A percentile compares a stretch with the other conserved stretches of the same genome.
Conservation (phyloP, 2,113 vertebrate genomes). For the Platysternon megacephalum region DNA sequence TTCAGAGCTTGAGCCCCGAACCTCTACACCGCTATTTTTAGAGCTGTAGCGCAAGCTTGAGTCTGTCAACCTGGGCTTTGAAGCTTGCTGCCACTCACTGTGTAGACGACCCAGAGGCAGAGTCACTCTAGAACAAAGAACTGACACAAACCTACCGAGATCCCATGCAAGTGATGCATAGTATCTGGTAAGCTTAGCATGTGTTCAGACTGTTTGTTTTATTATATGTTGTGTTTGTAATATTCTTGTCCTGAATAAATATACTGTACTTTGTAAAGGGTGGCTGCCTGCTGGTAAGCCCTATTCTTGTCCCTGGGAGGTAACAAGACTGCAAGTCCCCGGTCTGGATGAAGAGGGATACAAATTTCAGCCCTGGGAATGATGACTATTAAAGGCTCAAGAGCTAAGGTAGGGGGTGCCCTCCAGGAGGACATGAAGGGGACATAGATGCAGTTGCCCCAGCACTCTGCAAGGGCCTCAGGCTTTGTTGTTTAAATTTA, state of each 20-base stretch:
- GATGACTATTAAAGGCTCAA: background rate
- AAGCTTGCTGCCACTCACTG: no score
- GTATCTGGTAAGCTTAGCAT: no score
- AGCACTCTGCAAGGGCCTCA: background rate
- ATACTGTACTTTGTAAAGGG: background rate
- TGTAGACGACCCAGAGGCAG: no score
- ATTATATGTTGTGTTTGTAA: no score
- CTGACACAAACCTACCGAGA: no score
- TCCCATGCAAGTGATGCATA: no score
- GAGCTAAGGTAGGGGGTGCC: background rate
- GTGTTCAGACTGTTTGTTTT: no score
- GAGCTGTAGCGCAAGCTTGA: no score
- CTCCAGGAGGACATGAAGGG: background rate
- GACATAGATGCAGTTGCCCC: background rate
- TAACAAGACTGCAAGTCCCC: background rate
- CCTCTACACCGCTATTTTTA: no score
- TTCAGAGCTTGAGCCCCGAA: no score
- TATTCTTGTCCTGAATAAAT: background rate
- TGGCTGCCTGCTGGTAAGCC: background rate
- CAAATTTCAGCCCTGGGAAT: background rate
- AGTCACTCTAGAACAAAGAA: no score
- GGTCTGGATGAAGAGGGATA: background rate
- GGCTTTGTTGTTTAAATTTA: conserved; percentile 45
- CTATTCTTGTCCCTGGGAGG: background rate
- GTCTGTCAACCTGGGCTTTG: no score